Evolutionary conservation across 2,888 invertebrate species (phyloP), one percentile per base, ranked within the genome.

Genomic region (Drosophila neonasuta): DNA sequence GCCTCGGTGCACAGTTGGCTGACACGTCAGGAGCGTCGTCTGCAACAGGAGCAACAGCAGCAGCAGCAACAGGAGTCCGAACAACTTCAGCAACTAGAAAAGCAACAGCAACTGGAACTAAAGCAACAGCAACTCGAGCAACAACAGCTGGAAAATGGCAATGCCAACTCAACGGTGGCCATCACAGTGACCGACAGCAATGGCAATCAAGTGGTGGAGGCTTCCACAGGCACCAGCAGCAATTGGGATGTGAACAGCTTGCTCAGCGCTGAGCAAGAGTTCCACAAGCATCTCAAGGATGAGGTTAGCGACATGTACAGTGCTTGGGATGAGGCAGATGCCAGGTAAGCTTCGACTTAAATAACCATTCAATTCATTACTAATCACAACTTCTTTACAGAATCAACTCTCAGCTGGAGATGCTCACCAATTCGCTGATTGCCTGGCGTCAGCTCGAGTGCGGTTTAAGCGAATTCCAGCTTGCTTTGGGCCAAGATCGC

Each of bases 401-500:
- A 87, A 94, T 95, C 63, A 94, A 94, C 78, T 93, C 93, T 79
- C 94, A 95, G 89, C 91, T 96, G 85, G 93, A 94, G 77, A 93
- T 94, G 72, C 91, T 96, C 63, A 95, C 95, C 87, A 94, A 94
- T 77, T 94, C 95, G 10, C 92, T 95, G 50, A 92, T 93, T 76
- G 94, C 94, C 32, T 95, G 95, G 95, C 93, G 94, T 59, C 95
- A 96, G 88, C 94, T 96, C 91, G 95, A 95, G 88, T 92, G 93
- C 65, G 94, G 96, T 9, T 91, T 96, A 59, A 93, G 94, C 13
- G 96, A 96, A 89, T 93, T 96, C 69, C 95, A 95, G 86, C 93
- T 94, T 54, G 96, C 95, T 30, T 90, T 96, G 54, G 93, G 94
- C 32, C 94, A 95, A 74, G 96, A 96, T 90, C 89, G 91, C 48